A percentile compares a stretch with the other conserved stretches of the same genome.
Conservation (phyloP, 2,797 vertebrate genomes). For the Cheirogaleus major region DNA sequence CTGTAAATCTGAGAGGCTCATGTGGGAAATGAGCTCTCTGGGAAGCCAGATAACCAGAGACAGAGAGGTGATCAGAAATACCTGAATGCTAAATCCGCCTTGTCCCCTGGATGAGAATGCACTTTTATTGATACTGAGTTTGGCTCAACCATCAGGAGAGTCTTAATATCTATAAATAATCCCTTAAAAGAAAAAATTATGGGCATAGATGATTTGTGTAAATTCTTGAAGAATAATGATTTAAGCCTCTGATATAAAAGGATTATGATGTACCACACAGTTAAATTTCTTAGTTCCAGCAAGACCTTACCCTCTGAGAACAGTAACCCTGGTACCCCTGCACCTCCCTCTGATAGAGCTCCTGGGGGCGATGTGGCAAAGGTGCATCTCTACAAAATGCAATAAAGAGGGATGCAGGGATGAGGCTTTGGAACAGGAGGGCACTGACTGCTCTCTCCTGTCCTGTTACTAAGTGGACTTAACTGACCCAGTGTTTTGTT, state of each 20-base stretch:
- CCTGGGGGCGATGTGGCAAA: neutral
- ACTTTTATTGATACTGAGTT: neutral
- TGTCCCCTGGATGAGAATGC: neutral
- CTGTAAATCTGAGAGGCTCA: neutral
- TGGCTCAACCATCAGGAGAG: neutral
- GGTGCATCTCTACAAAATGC: neutral
- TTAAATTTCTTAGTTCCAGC: neutral
- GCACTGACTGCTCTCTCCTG: neutral
- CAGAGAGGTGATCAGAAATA: neutral
- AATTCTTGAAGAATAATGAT: neutral
- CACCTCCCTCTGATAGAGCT: neutral
- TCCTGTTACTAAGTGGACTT: neutral
- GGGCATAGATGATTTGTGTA: neutral
- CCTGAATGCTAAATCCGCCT: neutral
- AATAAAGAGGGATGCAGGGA: neutral
- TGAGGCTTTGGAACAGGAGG: neutral
- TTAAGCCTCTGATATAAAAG: neutral
- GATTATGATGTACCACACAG: neutral
- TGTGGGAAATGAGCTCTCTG: neutral
- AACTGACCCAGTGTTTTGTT: neutral
- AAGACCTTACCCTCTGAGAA: neutral
- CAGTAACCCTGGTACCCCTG: neutral
- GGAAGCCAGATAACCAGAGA: neutral
- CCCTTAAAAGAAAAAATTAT: conserved; percentile 21
- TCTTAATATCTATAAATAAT: neutral